phyloP scores from a whole-genome alignment of 2,888 invertebrate species.

The Anticlea derivata region DNA sequence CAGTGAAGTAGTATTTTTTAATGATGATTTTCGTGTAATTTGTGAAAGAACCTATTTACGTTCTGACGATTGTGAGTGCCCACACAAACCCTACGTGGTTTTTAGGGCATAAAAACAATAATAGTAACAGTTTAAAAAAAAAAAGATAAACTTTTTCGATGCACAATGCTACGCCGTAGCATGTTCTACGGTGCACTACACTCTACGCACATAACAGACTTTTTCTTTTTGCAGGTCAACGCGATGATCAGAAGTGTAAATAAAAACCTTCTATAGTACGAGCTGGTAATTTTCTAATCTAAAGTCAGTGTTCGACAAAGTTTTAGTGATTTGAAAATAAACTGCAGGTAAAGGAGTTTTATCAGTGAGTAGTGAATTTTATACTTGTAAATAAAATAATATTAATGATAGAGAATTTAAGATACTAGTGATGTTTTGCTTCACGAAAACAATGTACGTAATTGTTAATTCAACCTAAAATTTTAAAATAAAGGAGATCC shows the following conservation, averaged over 20 bases:
- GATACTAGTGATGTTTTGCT: constrained; percentile 75
- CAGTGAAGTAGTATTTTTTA: no score
- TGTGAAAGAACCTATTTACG: no score
- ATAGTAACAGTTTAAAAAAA: no score
- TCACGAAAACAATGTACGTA: constrained; percentile 73
- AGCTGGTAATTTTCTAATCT: constrained; percentile 54
- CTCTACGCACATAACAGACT: background rate
- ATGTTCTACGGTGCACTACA: background rate
- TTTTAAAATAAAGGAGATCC: constrained; percentile 68
- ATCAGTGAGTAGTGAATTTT: constrained; percentile 76
- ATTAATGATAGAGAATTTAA: constrained; percentile 63
- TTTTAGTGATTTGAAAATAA: constrained; percentile 59
- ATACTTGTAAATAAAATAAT: constrained; percentile 77
- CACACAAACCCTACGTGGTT: no score
- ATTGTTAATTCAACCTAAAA: constrained; percentile 71
- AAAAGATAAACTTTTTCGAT: no score
- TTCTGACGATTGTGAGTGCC: no score
- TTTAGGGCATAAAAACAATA: no score
- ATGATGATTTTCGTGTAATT: no score
- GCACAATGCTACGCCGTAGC: background rate
- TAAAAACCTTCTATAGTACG: constrained; percentile 31
- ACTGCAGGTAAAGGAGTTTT: constrained; percentile 62
- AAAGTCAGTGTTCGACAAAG: constrained; percentile 72
- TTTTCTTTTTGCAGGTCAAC: constrained; percentile 59
- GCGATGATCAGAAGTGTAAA: constrained; percentile 66